phyloP scores from a whole-genome alignment of 1,140 invertebrate species.

The Chrysomallon squamiferum region DNA sequence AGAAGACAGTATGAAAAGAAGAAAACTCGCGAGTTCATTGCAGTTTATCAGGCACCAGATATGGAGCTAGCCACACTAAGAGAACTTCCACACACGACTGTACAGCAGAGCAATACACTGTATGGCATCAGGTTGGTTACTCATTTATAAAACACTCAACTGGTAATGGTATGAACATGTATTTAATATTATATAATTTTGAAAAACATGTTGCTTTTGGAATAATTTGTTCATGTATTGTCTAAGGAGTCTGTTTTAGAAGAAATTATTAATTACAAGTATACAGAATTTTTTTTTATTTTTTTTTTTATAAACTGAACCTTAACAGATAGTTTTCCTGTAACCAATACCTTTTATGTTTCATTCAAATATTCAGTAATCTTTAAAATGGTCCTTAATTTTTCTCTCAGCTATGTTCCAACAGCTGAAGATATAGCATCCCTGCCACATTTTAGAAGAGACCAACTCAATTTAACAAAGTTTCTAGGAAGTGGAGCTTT shows the following conservation, averaged over 20 bases:
- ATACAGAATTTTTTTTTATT: too few species aligned
- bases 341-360: too few species aligned
- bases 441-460: slow-evolving; percentile 82
- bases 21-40: slow-evolving; percentile 68
- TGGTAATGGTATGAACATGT: too few species aligned
- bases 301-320: too few species aligned
- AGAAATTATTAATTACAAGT: too few species aligned
- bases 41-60: slow-evolving; percentile 70
- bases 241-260: too few species aligned
- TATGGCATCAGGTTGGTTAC: slow-evolving; percentile 69
- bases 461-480: slow-evolving; percentile 82
- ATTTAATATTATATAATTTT: too few species aligned
- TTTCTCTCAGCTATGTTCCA: slow-evolving; percentile 61
- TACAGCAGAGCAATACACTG: slow-evolving; percentile 82
- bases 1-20: slow-evolving; percentile 44
- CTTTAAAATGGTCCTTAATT: not conserved
- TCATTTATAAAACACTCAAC: too few species aligned
- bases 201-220: too few species aligned
- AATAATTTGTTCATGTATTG: too few species aligned
- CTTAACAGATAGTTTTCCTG: too few species aligned
- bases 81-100: slow-evolving; percentile 76
- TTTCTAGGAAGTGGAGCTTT: slow-evolving; percentile 96
- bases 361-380: too few species aligned
- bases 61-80: slow-evolving; percentile 87
- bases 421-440: slow-evolving; percentile 73